phyloP scores from a whole-genome alignment of 1,140 invertebrate genomes.

The Zaprionus ghesquierei region DNA sequence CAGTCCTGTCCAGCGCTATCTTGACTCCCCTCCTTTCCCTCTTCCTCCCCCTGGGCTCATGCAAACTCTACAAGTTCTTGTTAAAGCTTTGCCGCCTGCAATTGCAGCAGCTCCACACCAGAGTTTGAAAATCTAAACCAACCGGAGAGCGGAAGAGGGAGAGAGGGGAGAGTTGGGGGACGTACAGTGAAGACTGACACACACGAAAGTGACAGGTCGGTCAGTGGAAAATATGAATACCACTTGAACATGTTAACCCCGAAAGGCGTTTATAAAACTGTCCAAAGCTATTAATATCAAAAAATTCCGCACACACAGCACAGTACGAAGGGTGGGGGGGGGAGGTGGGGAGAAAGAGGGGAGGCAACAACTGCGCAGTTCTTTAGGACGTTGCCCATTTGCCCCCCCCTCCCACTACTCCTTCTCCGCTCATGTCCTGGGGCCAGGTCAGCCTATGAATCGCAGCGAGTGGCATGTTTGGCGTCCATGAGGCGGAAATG shows the following conservation, averaged over 20 bases:
- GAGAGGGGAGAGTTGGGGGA: background rate
- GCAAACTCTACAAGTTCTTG: no score
- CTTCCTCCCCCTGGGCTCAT: no score
- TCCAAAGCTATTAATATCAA: conserved; percentile 81
- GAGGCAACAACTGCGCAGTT: conserved; percentile 68
- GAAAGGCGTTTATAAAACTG: conserved; percentile 81
- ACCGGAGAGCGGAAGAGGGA: conserved; percentile 7
- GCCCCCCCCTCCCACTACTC: background rate
- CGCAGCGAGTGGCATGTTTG: conserved; percentile 69
- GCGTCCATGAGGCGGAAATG: conserved; percentile 78
- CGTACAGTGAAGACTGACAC: conserved; percentile 36
- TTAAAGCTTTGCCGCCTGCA: background rate
- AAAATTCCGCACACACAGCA: conserved; percentile 71
- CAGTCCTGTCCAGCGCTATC: no score
- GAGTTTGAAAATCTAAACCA: conserved; percentile 11
- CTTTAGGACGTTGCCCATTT: conserved; percentile 35
- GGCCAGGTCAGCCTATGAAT: conserved; percentile 73
- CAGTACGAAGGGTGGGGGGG: background rate
- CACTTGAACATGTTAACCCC: conserved; percentile 81
- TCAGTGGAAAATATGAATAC: conserved; percentile 81
- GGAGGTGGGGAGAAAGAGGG: background rate
- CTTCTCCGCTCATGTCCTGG: conserved; percentile 22
- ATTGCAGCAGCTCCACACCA: background rate
- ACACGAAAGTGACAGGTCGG: conserved; percentile 75
- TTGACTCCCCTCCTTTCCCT: no score